These are phyloP conservation scores for Crenuchus spilurus DNA, from an alignment of 2,797 vertebrate species.

Conservation along the genomic window DNA sequence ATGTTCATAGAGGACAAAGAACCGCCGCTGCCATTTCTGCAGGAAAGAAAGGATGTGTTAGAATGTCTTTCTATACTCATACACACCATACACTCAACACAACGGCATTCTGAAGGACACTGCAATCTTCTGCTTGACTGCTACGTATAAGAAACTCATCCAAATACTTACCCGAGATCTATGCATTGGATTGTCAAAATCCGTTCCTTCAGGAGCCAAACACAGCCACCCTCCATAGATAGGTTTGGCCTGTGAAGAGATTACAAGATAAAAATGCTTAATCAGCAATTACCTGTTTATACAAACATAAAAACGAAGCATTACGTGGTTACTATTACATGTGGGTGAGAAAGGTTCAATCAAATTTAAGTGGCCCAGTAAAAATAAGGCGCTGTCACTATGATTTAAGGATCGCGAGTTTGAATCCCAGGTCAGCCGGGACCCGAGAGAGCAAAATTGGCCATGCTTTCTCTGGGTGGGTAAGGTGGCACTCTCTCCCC, in stretches of 20 bases:
- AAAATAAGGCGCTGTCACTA: too few species aligned
- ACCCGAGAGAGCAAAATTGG: too few species aligned
- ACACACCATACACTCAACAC: too few species aligned
- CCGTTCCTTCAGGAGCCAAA: conserved; percentile 85
- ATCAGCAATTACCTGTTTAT: neutral
- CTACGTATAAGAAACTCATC: too few species aligned
- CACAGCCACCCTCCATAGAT: conserved; percentile 87
- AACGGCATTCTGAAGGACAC: neutral
- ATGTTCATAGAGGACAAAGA: conserved; percentile 85
- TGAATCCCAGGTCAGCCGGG: too few species aligned
- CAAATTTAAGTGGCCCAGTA: too few species aligned
- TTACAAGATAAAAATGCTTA: conserved; percentile 7
- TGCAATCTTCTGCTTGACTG: too few species aligned
- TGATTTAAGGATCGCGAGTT: too few species aligned
- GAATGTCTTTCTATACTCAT: too few species aligned
- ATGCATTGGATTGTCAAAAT: conserved; percentile 87
- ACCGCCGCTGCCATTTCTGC: conserved; percentile 85
- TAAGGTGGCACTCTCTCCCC: too few species aligned
- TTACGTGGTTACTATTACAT: too few species aligned
- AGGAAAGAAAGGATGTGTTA: conserved; percentile 4
- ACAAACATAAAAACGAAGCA: neutral
- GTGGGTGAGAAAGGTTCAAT: neutral
- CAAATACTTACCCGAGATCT: conserved; percentile 79
- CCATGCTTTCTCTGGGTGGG: too few species aligned
- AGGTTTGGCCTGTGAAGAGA: conserved; percentile 82